Evolutionary conservation across 1,140 invertebrate species (phyloP), one percentile per base, ranked within the genome.

Genomic region (Antheraea mylitta): DNA sequence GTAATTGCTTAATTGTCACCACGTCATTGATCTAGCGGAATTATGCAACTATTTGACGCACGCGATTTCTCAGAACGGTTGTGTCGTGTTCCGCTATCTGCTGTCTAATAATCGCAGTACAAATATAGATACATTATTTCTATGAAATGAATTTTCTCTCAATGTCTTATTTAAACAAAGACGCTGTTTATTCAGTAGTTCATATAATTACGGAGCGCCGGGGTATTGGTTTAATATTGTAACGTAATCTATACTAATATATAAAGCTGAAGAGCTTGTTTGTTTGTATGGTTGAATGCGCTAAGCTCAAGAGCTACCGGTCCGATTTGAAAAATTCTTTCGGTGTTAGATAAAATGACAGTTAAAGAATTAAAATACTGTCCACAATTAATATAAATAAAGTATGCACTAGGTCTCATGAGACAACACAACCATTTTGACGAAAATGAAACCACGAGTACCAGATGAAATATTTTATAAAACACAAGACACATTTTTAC

Each of bases 1-100:
- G 59, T 22, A 22, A 11, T 61, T 19, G 19, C 18, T 36, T 64
- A 68, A 60, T 68, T 64, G 59, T 63, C 11, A 18, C 13, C 38
- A 72, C 66, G 70, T 68, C 62, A 68, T 16, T 6, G 59, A 65
- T 45, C 58, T 72, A 16, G 58, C 42, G 81, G 13, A 79, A 85
- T 63, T 68, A 68, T 64, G 6, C 5, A 53, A 6, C 45, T 62
- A 66, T 66, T 66, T 70, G 63, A 66, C 69, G 69, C 69, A 70
- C 64, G 69, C 69, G 45, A 70, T 62, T 70, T 66, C 69, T 66
- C 7, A 38, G 69, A 70, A 70, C 0, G 37, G 30, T 42, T 38
- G 37, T 60, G 58, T 45, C 58, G 58, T 66, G 38, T 42, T 9
- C 58, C 18, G 37, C 64, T 70, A 66, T 66, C 59, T 45, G 22